Conservation (phyloP, 2,797 vertebrate species). For the Taenioides sp. region DNA sequence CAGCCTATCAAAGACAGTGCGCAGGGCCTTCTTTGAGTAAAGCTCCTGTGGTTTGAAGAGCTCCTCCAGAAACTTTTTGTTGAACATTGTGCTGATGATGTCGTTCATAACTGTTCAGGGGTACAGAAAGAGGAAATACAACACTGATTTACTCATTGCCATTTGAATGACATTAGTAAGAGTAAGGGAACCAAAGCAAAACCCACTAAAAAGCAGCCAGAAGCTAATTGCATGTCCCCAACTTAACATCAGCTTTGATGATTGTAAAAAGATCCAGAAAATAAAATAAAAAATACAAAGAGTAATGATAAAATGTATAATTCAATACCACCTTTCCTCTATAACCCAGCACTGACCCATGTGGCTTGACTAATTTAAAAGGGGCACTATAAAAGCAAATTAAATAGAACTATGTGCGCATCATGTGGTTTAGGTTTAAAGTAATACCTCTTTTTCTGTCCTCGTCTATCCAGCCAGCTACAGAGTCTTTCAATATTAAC, state of each 20-base stretch:
- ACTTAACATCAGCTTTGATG: constrained; percentile 4
- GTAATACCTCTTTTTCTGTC: constrained; percentile 94
- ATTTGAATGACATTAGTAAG: not conserved
- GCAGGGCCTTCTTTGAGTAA: constrained; percentile 95
- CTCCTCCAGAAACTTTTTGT: constrained; percentile 95
- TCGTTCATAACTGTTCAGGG: constrained; percentile 91
- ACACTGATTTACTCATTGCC: not conserved
- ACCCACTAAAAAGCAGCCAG: constrained; percentile 50
- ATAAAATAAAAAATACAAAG: not conserved
- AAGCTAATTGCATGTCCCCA: constrained; percentile 24
- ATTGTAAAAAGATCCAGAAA: not conserved
- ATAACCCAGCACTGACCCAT: not conserved
- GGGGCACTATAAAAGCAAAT: constrained; percentile 22
- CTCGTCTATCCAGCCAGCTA: constrained; percentile 95
- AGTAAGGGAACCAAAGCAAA: constrained; percentile 15
- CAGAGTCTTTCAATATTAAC: constrained; percentile 53
- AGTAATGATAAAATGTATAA: not conserved
- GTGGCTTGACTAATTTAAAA: not conserved
- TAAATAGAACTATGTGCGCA: constrained; percentile 43
- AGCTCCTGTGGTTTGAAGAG: constrained; percentile 97
- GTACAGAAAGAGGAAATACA: constrained; percentile 34
- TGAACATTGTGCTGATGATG: constrained; percentile 98
- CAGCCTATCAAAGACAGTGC: constrained; percentile 92
- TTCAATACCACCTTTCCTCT: not conserved
- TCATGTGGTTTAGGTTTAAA: constrained; percentile 65